These are phyloP conservation scores for Himalopsyche japonica DNA, from an alignment of 2,888 invertebrate species.

Conservation along the genomic window DNA sequence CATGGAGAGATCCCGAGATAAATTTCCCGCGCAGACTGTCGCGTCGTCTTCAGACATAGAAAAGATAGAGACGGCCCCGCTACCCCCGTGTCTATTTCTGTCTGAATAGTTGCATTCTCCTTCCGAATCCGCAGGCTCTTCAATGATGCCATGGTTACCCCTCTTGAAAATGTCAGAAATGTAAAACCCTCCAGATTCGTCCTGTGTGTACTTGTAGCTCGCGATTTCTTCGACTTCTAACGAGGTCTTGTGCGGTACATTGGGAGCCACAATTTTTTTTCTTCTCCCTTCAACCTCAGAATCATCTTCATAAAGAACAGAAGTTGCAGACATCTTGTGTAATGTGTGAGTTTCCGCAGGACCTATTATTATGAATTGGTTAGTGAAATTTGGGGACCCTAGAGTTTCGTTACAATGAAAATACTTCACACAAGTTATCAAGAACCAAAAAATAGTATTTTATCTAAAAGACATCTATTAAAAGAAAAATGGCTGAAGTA, in stretches of 20 bases:
- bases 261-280: conserved; percentile 54
- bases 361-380: conserved; percentile 51
- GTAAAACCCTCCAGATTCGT: conserved; percentile 57
- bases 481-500: conserved; percentile 3
- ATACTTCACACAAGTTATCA: conserved; percentile 29
- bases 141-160: conserved; percentile 57
- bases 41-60: conserved; percentile 68
- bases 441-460: conserved; percentile 5
- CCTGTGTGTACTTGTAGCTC: conserved; percentile 62
- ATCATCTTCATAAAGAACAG: conserved; percentile 61
- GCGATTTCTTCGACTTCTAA: conserved; percentile 65
- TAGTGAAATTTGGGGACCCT: conserved; percentile 28
- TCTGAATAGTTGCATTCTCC: conserved; percentile 41
- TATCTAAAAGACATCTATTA: conserved; percentile 9
- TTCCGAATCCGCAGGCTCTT: conserved; percentile 60
- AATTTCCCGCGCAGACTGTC: conserved; percentile 59
- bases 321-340: conserved; percentile 67
- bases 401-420: conserved; percentile 16
- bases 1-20: conserved; percentile 62
- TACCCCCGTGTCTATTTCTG: conserved; percentile 48
- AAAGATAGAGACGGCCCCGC: conserved; percentile 67
- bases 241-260: conserved; percentile 58
- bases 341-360: conserved; percentile 68
- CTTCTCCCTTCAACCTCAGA: conserved; percentile 42
- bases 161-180: conserved; percentile 55